phyloP scores from a whole-genome alignment of 2,888 invertebrate genomes.

The Augochlorella aurata region DNA sequence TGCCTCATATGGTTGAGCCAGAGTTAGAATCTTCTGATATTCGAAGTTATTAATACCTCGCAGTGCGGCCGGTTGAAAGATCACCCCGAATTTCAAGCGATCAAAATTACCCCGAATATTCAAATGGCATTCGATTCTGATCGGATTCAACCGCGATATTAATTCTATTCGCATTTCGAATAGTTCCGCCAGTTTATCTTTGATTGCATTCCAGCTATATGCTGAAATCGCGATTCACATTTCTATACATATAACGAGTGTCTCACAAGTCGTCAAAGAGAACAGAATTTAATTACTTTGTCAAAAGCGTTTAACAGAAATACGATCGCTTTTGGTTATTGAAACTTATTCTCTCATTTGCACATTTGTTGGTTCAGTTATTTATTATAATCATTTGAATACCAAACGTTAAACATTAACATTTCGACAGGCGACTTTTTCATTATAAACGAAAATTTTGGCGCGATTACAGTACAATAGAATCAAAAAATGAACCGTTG shows the following conservation, averaged over 20 bases:
- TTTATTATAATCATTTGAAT: too few relatives aligned
- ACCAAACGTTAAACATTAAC: too few relatives aligned
- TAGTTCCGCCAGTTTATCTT: conserved; percentile 59
- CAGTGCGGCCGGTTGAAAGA: conserved; percentile 43
- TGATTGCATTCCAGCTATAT: conserved; percentile 51
- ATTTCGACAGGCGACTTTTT: too few relatives aligned
- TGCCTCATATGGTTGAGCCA: not conserved
- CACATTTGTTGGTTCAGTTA: too few relatives aligned
- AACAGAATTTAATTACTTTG: not conserved
- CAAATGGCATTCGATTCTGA: conserved; percentile 47
- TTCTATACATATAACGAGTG: conserved; percentile 1
- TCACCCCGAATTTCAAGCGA: conserved; percentile 42
- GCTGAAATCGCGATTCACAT: conserved; percentile 34
- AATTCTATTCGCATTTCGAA: conserved; percentile 61
- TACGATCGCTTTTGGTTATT: too few relatives aligned
- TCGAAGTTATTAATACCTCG: conserved; percentile 37
- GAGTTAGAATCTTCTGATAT: conserved; percentile 37
- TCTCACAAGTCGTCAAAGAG: not conserved
- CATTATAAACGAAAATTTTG: too few relatives aligned
- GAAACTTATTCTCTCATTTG: too few relatives aligned
- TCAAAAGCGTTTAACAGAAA: not conserved
- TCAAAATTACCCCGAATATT: conserved; percentile 51
- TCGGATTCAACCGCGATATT: conserved; percentile 48
- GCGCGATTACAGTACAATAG: too few relatives aligned
- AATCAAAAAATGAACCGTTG: too few relatives aligned